These are phyloP conservation scores for Clinocottus analis DNA, from an alignment of 2,113 vertebrate species.

Conservation along the genomic window DNA sequence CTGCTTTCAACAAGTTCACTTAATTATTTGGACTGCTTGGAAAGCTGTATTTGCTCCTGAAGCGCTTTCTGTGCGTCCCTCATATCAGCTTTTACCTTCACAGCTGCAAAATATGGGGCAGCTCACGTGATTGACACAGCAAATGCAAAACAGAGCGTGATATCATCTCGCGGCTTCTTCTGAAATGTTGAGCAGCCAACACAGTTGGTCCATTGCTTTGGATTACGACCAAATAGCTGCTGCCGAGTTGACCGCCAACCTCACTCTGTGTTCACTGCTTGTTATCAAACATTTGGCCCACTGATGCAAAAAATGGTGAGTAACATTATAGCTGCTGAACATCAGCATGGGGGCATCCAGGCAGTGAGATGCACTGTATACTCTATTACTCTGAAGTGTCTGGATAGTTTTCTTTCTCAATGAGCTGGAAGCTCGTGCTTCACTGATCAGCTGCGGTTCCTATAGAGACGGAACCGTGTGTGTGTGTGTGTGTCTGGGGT, in stretches of 20 bases:
- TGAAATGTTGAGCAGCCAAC: constrained; percentile 31
- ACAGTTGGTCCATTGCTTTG: not conserved
- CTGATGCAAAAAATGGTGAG: not conserved
- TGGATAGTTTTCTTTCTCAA: constrained; percentile 11
- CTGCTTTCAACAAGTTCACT: not conserved
- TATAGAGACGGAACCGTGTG: constrained; percentile 52
- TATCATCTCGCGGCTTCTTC: constrained; percentile 42
- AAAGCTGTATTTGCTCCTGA: not conserved
- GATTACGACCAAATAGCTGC: not conserved
- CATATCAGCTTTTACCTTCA: not conserved
- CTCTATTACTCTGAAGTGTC: not conserved
- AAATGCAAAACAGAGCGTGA: constrained; percentile 51
- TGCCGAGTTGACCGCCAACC: not conserved
- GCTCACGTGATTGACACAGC: constrained; percentile 1
- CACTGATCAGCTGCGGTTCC: constrained; percentile 52
- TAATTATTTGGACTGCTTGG: not conserved
- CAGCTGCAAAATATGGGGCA: not conserved
- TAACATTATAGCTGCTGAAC: not conserved
- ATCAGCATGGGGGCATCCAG: no score
- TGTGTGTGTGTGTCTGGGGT: constrained; percentile 35
- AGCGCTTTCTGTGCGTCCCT: not conserved
- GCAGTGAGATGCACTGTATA: not conserved
- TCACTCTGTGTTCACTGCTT: not conserved
- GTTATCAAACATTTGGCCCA: not conserved
- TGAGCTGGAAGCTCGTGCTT: constrained; percentile 50